Conservation (phyloP, 2,888 invertebrate genomes). For the Lutraria lutraria region DNA sequence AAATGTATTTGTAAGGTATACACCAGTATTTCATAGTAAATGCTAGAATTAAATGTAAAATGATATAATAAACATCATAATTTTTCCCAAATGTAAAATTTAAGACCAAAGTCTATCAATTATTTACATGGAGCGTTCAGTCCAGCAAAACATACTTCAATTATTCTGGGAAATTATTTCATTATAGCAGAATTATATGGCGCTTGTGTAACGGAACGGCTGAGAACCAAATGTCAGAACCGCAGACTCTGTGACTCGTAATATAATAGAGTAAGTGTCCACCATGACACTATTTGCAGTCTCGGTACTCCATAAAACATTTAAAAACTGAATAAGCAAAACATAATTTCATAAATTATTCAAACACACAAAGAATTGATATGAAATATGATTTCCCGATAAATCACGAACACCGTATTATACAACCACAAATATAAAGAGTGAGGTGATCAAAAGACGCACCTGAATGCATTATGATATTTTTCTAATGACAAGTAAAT, state of each 20-base stretch:
- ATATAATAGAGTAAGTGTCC: conserved; percentile 35
- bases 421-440: background rate
- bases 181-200: conserved; percentile 42
- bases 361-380: background rate
- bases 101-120: conserved; percentile 23
- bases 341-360: conserved; percentile 50
- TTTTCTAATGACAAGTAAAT: background rate
- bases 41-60: background rate
- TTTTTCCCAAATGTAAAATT: background rate
- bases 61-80: background rate
- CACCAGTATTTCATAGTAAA: background rate
- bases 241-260: conserved; percentile 37
- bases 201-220: conserved; percentile 36
- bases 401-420: conserved; percentile 21
- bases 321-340: conserved; percentile 31
- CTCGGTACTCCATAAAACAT: conserved; percentile 24
- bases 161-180: conserved; percentile 25
- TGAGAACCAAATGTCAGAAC: background rate
- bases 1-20: too few species aligned
- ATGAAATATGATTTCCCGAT: conserved; percentile 4
- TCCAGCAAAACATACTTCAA: background rate
- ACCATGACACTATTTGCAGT: conserved; percentile 20
- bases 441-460: background rate
- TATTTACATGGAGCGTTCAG: conserved; percentile 26
- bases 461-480: background rate